Percentiles rank a stretch among this genome's conserved stretches.
Conservation (phyloP, 2,797 vertebrate species). For the Ptychobarbus kaznakovi region DNA sequence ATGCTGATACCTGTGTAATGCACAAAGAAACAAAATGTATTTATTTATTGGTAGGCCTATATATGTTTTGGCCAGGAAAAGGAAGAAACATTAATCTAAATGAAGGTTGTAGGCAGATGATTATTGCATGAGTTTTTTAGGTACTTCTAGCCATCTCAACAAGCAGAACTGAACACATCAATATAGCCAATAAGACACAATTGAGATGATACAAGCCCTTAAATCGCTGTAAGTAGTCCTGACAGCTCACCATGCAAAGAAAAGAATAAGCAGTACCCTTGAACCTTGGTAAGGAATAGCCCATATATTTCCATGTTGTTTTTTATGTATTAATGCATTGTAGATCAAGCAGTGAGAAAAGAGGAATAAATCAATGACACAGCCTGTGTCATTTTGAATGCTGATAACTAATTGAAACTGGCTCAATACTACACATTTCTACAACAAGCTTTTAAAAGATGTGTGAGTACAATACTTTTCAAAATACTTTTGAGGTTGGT, state of each 20-base stretch:
- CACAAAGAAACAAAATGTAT: background rate
- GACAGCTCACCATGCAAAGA: background rate
- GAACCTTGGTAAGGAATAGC: background rate
- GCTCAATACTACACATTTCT: background rate
- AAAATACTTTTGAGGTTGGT: background rate
- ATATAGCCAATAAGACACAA: background rate
- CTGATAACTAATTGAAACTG: background rate
- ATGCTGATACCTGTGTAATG: background rate
- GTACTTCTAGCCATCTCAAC: too few relatives aligned
- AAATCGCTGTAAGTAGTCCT: background rate
- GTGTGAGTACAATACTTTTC: background rate
- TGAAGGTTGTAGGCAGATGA: background rate
- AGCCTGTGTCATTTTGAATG: background rate
- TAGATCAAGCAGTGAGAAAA: too few relatives aligned
- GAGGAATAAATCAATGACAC: too few relatives aligned
- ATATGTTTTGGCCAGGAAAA: background rate
- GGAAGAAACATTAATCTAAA: background rate
- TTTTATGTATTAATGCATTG: background rate
- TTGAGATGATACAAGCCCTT: background rate
- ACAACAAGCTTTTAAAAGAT: background rate
- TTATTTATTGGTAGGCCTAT: conserved; percentile 7
- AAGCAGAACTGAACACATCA: background rate
- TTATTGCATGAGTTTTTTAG: background rate
- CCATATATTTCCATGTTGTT: background rate
- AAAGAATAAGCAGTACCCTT: background rate